Conservation (phyloP, 2,888 invertebrate genomes). For the Chrysolina haemoptera region DNA sequence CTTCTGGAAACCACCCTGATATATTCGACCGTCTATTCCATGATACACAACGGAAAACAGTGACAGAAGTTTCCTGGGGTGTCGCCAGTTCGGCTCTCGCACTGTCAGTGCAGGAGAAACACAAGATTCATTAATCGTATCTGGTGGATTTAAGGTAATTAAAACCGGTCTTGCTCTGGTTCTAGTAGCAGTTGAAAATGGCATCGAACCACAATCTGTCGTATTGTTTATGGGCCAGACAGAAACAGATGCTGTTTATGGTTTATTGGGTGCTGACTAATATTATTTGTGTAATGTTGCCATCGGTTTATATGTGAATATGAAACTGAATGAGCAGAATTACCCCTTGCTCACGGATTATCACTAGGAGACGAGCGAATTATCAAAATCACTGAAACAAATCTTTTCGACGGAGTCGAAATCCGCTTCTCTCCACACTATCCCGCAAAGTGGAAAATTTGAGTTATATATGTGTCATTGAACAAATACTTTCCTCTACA, state of each 20-base stretch:
- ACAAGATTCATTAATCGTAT: slow-evolving; percentile 35
- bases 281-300: slow-evolving; percentile 34
- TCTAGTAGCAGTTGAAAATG: slow-evolving; percentile 30
- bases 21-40: background rate
- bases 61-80: slow-evolving; percentile 7
- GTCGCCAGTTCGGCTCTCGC: slow-evolving; percentile 14
- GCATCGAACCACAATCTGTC: slow-evolving; percentile 38
- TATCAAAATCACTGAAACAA: too few species aligned
- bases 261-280: slow-evolving; percentile 35
- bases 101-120: slow-evolving; percentile 2
- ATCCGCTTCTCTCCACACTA: too few species aligned
- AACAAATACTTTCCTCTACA: too few species aligned
- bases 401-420: too few species aligned
- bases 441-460: too few species aligned
- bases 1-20: too few species aligned
- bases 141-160: slow-evolving; percentile 31
- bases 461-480: too few species aligned
- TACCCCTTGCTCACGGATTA: too few species aligned
- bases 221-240: slow-evolving; percentile 38
- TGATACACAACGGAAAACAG: background rate
- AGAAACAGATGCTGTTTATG: slow-evolving; percentile 41
- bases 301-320: slow-evolving; percentile 30
- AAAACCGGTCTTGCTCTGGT: slow-evolving; percentile 37
- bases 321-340: slow-evolving; percentile 8
- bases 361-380: too few species aligned